A percentile compares a stretch with the other conserved stretches of the same genome.
These are phyloP conservation scores for Anas bahamensis DNA, from an alignment of 2,797 vertebrate genomes.

Conservation along the genomic window DNA sequence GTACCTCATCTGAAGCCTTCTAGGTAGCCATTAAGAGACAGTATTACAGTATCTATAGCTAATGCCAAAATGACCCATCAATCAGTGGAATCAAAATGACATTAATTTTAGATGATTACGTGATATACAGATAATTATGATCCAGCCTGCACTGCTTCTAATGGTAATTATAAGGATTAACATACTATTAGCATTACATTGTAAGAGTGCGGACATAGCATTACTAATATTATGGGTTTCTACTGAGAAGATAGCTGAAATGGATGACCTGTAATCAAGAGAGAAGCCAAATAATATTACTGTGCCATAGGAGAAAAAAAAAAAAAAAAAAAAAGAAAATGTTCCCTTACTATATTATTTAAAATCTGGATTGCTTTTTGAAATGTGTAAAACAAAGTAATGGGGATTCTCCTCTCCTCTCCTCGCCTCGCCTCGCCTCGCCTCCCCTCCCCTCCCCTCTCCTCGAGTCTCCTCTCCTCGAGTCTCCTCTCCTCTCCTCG, in stretches of 20 bases:
- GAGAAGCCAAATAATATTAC: not conserved
- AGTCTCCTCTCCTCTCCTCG: too few relatives aligned
- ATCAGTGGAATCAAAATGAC: not conserved
- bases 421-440: too few relatives aligned
- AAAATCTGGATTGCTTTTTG: not conserved
- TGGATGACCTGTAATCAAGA: not conserved
- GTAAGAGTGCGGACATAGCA: not conserved
- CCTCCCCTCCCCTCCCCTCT: too few relatives aligned
- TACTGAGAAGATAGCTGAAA: not conserved
- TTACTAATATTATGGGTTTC: not conserved
- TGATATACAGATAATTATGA: not conserved
- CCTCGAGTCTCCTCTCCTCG: too few relatives aligned
- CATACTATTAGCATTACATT: not conserved
- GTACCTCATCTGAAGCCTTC: not conserved
- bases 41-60: not conserved
- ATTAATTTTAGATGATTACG: not conserved
- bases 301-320: not conserved
- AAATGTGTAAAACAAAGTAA: not conserved
- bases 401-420: not conserved
- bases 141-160: not conserved
- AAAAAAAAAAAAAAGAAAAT: not conserved
- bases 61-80: not conserved
- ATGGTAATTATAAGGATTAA: slow-evolving; percentile 12
- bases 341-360: not conserved
- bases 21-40: not conserved